Evolutionary conservation across 2,797 vertebrate genomes (phyloP).

Genomic region (Meda fulgida): DNA sequence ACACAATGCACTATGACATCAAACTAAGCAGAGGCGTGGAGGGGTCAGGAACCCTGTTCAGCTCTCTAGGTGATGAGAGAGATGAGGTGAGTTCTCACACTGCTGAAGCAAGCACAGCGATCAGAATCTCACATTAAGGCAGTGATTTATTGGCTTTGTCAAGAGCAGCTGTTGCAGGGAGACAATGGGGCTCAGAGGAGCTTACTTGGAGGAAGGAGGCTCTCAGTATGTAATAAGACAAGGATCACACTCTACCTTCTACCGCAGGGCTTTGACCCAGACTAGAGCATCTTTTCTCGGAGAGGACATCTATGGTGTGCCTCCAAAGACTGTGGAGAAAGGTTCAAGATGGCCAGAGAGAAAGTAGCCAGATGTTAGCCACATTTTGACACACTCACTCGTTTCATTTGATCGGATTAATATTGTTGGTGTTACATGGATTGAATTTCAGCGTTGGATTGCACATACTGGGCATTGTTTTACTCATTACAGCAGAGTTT

Average conservation of each 20-base stretch:
- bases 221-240: conserved; percentile 50
- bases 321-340: not conserved
- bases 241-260: conserved; percentile 4
- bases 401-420: too few relatives aligned
- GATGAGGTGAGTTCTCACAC: conserved; percentile 16
- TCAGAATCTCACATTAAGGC: conserved; percentile 40
- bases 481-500: too few relatives aligned
- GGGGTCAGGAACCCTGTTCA: not conserved
- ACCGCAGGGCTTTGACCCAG: conserved; percentile 18
- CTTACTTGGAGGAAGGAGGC: conserved; percentile 37
- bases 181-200: conserved; percentile 55
- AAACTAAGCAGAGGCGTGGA: not conserved
- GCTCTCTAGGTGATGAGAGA: conserved; percentile 29
- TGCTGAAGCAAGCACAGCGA: conserved; percentile 33
- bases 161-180: conserved; percentile 62
- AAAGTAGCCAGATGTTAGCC: not conserved
- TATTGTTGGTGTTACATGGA: too few relatives aligned
- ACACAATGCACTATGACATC: conserved; percentile 15
- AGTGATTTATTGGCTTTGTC: conserved; percentile 63
- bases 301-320: not conserved
- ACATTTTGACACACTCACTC: not conserved
- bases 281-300: not conserved
- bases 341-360: not conserved
- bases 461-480: too few relatives aligned
- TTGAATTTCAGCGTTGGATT: too few relatives aligned